Evolutionary conservation across 2,797 vertebrate genomes (phyloP).

Genomic region (Karalla daura): DNA sequence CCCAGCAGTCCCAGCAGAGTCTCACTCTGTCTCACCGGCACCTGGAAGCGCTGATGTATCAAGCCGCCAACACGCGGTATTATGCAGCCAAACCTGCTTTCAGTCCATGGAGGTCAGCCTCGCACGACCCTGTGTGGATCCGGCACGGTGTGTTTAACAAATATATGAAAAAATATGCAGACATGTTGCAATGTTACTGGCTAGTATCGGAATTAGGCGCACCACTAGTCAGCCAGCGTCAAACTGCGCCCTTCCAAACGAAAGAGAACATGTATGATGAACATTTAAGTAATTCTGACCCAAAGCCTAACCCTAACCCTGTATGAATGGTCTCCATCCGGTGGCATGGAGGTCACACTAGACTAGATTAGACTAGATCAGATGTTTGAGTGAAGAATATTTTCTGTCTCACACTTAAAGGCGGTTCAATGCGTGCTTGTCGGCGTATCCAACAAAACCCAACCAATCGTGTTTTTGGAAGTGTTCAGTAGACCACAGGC

Average conservation of each 20-base stretch:
- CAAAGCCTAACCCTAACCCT: no score
- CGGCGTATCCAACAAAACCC: no score
- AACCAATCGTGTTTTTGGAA: background rate
- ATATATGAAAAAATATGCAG: background rate
- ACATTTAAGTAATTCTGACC: no score
- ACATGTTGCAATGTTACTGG: background rate
- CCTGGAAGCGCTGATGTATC: background rate
- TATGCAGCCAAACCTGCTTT: conserved; percentile 1
- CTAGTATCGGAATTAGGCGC: background rate
- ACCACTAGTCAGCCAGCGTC: no score
- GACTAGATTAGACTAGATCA: no score
- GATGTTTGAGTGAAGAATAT: no score
- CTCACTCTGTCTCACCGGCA: conserved; percentile 4
- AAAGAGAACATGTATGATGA: no score
- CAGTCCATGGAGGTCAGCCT: conserved; percentile 12
- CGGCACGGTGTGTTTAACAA: background rate
- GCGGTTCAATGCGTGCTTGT: no score
- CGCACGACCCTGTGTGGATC: background rate
- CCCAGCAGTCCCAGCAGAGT: conserved; percentile 10
- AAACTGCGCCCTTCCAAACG: no score
- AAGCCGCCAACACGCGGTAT: background rate
- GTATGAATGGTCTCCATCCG: no score
- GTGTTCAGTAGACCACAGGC: background rate
- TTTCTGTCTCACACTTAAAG: no score
- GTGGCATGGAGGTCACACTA: no score